These are phyloP conservation scores for Galeopterus variegatus DNA, from an alignment of 2,113 vertebrate species.

Conservation along the genomic window DNA sequence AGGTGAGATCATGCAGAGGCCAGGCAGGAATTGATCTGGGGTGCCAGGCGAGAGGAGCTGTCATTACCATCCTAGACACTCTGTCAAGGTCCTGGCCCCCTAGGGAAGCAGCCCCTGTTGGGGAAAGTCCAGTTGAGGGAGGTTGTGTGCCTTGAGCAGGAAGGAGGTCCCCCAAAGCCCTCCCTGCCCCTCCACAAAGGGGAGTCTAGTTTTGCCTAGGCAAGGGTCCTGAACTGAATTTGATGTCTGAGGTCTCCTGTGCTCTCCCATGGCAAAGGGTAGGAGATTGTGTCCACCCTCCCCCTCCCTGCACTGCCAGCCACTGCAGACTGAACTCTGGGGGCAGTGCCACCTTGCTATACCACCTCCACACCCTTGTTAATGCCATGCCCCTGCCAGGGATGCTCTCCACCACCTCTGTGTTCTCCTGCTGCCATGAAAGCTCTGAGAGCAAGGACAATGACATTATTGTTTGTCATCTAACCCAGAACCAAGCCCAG, in stretches of 20 bases:
- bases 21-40: not conserved
- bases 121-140: not conserved
- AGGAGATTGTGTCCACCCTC: not conserved
- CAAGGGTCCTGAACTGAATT: not conserved
- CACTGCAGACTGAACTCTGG: not conserved
- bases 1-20: not conserved
- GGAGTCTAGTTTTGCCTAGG: not conserved
- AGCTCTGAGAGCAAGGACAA: not conserved
- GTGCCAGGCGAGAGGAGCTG: too few relatives aligned
- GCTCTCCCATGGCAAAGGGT: not conserved
- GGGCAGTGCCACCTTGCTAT: not conserved
- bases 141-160: not conserved
- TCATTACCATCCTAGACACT: not conserved
- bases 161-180: not conserved
- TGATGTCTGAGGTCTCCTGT: not conserved
- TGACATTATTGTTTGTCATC: not conserved
- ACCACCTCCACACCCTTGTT: not conserved
- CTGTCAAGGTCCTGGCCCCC: not conserved
- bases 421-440: not conserved
- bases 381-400: fast-evolving
- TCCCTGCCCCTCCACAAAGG: not conserved
- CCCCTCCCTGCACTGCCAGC: not conserved
- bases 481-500: not conserved
- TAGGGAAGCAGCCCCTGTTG: not conserved
- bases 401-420: too few relatives aligned